Conservation (phyloP, 2,797 vertebrate species). For the Diglossa cyanea region DNA sequence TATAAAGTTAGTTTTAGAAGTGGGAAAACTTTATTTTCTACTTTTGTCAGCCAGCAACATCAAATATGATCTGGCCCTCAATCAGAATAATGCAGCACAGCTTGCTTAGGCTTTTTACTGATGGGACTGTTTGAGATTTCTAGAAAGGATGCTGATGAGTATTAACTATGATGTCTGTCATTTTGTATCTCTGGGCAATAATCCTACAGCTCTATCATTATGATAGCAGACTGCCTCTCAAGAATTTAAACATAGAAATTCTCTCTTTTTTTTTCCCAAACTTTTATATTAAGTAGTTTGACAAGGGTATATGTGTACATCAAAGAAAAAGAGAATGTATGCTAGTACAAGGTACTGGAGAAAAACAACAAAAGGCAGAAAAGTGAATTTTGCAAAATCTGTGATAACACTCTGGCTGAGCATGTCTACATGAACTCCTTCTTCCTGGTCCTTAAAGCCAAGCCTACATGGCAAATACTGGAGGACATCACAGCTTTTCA, state of each 20-base stretch:
- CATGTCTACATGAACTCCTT: neutral
- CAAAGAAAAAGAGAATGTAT: neutral
- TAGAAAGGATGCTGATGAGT: constrained; percentile 35
- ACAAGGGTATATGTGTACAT: neutral
- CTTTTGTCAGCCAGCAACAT: neutral
- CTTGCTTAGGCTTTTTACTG: constrained; percentile 31
- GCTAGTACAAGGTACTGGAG: neutral
- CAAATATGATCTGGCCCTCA: neutral
- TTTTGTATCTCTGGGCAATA: constrained; percentile 14
- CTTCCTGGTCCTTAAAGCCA: neutral
- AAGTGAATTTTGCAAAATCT: neutral
- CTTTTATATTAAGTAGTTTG: neutral
- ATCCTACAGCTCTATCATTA: neutral
- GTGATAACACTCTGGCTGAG: neutral
- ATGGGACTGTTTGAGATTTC: constrained; percentile 1
- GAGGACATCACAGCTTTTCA: neutral
- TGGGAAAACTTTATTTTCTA: neutral
- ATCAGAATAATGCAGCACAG: constrained; percentile 10
- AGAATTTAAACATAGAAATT: neutral
- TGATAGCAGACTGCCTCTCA: neutral
- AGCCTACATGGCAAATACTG: neutral
- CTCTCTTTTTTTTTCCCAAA: neutral
- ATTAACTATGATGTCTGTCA: constrained; percentile 42
- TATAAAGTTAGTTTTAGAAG: neutral
- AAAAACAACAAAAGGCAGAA: neutral